Conservation (phyloP, 2,888 invertebrate genomes). For the Troides oblongomaculatus region DNA sequence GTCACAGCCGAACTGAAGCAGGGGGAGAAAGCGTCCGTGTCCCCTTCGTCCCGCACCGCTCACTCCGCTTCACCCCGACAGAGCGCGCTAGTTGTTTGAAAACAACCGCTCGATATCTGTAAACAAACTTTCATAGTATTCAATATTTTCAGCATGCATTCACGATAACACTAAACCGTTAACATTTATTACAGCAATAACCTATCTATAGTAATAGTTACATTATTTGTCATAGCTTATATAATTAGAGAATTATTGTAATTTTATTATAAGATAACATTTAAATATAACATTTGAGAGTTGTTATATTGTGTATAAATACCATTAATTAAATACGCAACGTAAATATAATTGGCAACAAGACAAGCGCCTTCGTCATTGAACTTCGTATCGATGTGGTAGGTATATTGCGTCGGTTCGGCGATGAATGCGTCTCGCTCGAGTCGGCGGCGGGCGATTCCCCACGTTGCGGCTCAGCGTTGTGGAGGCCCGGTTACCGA, state of each 20-base stretch:
- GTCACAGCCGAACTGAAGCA: conserved; percentile 67
- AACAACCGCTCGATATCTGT: conserved; percentile 77
- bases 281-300: background rate
- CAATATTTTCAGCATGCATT: conserved; percentile 40
- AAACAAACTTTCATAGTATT: conserved; percentile 69
- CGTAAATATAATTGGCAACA: conserved; percentile 40
- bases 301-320: background rate
- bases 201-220: background rate
- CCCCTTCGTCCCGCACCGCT: conserved; percentile 60
- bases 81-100: conserved; percentile 71
- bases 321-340: background rate
- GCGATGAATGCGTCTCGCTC: conserved; percentile 49
- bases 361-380: conserved; percentile 53
- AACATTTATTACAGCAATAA: background rate
- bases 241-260: background rate
- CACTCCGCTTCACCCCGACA: conserved; percentile 56
- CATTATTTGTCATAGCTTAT: background rate
- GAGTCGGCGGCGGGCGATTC: conserved; percentile 48
- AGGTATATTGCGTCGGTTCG: conserved; percentile 69
- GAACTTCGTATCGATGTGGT: conserved; percentile 56
- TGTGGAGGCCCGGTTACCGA: conserved; percentile 54
- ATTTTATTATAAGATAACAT: background rate
- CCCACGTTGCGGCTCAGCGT: conserved; percentile 41
- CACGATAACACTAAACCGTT: background rate
- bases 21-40: conserved; percentile 66